Percentiles rank a stretch among this genome's conserved stretches.
Conservation (phyloP, 2,888 invertebrate genomes). For the Leucoptera coffeella region DNA sequence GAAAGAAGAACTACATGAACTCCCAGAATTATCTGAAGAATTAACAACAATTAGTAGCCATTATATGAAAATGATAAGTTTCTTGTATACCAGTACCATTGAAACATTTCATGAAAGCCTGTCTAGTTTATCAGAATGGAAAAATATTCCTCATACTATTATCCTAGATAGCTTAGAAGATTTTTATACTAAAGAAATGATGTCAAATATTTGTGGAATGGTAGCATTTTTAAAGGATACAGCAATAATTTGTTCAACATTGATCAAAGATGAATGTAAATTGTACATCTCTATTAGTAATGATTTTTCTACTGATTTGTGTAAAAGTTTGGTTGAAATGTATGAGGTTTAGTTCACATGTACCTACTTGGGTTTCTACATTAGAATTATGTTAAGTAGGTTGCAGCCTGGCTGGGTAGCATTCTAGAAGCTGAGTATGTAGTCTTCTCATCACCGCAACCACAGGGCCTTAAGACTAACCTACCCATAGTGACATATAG, state of each 20-base stretch:
- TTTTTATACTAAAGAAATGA: slow-evolving; percentile 16
- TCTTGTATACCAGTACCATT: slow-evolving; percentile 25
- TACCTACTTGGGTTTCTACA: too few species aligned
- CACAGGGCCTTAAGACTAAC: too few species aligned
- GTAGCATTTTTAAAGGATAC: slow-evolving; percentile 25
- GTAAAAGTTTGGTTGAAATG: too few species aligned
- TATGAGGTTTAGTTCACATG: too few species aligned
- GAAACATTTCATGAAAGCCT: slow-evolving; percentile 26
- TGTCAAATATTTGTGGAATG: slow-evolving; percentile 28
- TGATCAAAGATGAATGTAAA: too few species aligned
- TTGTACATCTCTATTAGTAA: too few species aligned
- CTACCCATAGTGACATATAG: too few species aligned
- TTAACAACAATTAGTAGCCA: slow-evolving; percentile 19
- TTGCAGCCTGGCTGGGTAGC: too few species aligned
- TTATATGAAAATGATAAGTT: slow-evolving; percentile 40
- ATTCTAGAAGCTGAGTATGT: too few species aligned
- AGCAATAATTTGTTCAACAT: slow-evolving; percentile 12
- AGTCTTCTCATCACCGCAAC: too few species aligned
- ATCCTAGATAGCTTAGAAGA: slow-evolving; percentile 28
- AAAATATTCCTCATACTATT: slow-evolving; percentile 25
- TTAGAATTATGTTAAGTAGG: too few species aligned
- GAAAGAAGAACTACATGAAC: slow-evolving; percentile 25
- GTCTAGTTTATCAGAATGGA: slow-evolving; percentile 26
- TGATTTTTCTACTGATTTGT: too few species aligned
- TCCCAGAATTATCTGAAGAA: slow-evolving; percentile 34